A percentile compares a stretch with the other conserved stretches of the same genome.
Evolutionary conservation across 2,113 vertebrate species (phyloP).

Genomic region (Bos taurus): DNA sequence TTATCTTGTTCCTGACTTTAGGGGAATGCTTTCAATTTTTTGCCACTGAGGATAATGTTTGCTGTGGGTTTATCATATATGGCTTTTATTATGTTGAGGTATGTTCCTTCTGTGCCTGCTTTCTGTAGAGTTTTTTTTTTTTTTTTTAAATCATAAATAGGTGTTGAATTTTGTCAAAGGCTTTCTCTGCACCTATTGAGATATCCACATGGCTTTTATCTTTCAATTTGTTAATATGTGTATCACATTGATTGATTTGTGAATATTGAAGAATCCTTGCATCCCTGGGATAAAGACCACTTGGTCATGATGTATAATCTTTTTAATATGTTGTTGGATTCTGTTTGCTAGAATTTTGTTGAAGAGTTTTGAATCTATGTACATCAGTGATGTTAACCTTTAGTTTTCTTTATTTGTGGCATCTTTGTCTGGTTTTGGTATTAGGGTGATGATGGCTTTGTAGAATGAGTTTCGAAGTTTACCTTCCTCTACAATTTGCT

Average conservation of each 20-base stretch:
- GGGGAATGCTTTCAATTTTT: neutral
- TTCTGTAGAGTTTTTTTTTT: neutral
- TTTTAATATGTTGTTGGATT: neutral
- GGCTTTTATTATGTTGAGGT: neutral
- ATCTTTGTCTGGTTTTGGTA: neutral
- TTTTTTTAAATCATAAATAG: neutral
- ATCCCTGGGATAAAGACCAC: neutral
- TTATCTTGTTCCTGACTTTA: neutral
- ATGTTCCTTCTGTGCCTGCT: neutral
- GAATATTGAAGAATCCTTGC: neutral
- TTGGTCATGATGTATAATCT: neutral
- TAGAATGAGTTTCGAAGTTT: neutral
- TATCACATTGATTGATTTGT: neutral
- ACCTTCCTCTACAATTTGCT: neutral
- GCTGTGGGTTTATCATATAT: neutral
- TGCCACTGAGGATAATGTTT: neutral
- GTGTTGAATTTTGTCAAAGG: neutral
- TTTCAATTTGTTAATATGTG: neutral
- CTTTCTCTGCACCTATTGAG: neutral
- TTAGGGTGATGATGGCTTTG: neutral
- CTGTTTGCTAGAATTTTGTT: neutral
- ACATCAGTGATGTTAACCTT: neutral
- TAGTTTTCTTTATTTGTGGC: neutral
- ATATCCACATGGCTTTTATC: neutral
- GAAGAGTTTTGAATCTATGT: neutral